These are phyloP conservation scores for Horisme vitalbata DNA, from an alignment of 2,888 invertebrate species.

Conservation along the genomic window DNA sequence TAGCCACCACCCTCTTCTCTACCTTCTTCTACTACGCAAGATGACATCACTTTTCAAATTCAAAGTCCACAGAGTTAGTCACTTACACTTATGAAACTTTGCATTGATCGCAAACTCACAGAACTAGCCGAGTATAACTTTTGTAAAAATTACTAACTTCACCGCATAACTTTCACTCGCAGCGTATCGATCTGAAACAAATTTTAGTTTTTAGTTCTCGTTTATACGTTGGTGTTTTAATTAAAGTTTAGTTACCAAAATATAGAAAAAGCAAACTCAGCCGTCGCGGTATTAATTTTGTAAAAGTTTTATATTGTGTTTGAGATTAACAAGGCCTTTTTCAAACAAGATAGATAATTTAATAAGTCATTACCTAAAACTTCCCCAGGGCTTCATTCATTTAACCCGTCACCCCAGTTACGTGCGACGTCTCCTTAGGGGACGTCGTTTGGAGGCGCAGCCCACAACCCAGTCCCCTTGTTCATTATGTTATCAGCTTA, in stretches of 20 bases:
- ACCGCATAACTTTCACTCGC: constrained; percentile 9
- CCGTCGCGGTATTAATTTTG: too few relatives aligned
- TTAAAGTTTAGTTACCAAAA: too few relatives aligned
- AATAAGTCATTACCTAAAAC: constrained; percentile 21
- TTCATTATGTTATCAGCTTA: too few relatives aligned
- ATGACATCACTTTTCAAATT: constrained; percentile 61
- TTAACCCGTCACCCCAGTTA: constrained; percentile 22
- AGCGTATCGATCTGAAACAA: constrained; percentile 30
- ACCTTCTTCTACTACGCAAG: constrained; percentile 73
- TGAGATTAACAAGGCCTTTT: too few relatives aligned
- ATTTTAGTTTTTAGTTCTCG: constrained; percentile 1
- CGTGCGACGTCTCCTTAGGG: constrained; percentile 7
- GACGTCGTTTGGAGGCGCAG: constrained; percentile 1
- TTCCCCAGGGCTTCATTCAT: constrained; percentile 21
- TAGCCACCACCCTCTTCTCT: constrained; percentile 65
- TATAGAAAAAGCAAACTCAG: neutral
- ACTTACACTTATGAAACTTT: neutral
- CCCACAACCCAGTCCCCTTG: neutral
- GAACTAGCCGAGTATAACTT: too few relatives aligned
- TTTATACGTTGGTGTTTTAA: too few relatives aligned
- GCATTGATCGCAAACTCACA: constrained; percentile 6
- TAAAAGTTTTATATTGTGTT: too few relatives aligned
- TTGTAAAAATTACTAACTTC: too few relatives aligned
- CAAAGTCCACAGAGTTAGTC: constrained; percentile 13
- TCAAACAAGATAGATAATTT: constrained; percentile 5